Percentiles rank a stretch among this genome's conserved stretches.
Evolutionary conservation across 2,113 vertebrate species (phyloP).

Genomic region (Parus major): DNA sequence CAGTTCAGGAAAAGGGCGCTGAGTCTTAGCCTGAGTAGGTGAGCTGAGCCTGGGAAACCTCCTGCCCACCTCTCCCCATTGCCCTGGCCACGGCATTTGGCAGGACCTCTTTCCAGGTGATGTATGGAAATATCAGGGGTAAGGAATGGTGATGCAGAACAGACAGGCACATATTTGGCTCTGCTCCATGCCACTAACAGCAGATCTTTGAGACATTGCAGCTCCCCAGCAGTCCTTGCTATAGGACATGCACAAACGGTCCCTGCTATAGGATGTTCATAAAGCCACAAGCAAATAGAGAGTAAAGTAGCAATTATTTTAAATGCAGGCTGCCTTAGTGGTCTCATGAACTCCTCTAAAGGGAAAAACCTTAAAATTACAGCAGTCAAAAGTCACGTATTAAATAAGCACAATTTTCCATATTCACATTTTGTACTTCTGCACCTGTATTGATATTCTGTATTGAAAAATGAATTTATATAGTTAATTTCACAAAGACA

Average conservation of each 20-base stretch:
- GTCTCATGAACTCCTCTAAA: background rate
- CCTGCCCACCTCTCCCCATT: background rate
- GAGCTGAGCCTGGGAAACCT: background rate
- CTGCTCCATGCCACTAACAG: background rate
- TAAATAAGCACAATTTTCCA: background rate
- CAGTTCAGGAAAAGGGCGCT: background rate
- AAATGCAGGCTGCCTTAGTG: background rate
- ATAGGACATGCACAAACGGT: background rate
- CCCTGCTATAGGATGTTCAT: background rate
- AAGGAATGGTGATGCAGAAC: background rate
- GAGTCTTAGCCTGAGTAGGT: background rate
- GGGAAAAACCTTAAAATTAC: background rate
- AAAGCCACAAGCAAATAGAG: background rate
- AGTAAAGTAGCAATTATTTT: background rate
- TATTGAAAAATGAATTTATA: slow-evolving; percentile 12
- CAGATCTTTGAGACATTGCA: background rate
- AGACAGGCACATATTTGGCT: background rate
- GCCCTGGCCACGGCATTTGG: background rate
- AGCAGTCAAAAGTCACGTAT: background rate
- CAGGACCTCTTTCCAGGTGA: background rate
- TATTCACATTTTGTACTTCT: background rate
- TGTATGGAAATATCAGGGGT: background rate
- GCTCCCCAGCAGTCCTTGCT: background rate
- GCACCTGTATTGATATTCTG: background rate
- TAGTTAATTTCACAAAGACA: background rate